Percentiles rank a stretch among this genome's conserved stretches.
Conservation (phyloP, 1,140 invertebrate species). For the Heliconius melpomene region DNA sequence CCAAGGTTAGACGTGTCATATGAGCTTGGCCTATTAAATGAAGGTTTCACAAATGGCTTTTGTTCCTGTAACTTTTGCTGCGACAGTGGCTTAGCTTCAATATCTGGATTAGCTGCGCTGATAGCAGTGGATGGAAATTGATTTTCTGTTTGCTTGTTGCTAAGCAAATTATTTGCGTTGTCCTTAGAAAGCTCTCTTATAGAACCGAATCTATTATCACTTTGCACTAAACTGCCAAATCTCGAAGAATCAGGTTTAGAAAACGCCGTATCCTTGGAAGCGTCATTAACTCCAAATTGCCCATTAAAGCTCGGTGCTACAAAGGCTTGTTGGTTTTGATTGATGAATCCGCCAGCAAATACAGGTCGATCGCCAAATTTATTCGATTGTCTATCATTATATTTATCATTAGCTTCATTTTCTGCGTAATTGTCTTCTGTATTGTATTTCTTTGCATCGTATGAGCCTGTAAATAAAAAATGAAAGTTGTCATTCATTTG, state of each 20-base stretch:
- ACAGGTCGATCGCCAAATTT: constrained; percentile 52
- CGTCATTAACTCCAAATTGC: constrained; percentile 34
- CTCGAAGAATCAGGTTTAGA: constrained; percentile 8
- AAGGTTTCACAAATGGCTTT: constrained; percentile 27
- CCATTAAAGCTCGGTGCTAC: constrained; percentile 38
- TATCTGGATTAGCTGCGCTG: not conserved
- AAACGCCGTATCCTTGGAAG: constrained; percentile 14
- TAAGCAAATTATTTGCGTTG: not conserved
- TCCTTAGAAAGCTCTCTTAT: constrained; percentile 41
- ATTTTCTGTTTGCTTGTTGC: not conserved
- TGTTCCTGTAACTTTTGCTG: constrained; percentile 46
- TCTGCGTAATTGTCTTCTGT: constrained; percentile 62
- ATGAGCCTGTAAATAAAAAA: constrained; percentile 78
- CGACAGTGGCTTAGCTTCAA: constrained; percentile 34
- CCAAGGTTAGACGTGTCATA: constrained; percentile 23
- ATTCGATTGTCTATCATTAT: constrained; percentile 51
- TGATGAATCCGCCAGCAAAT: constrained; percentile 51
- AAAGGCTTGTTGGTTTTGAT: constrained; percentile 55
- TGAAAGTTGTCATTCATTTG: constrained; percentile 72
- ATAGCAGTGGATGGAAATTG: not conserved
- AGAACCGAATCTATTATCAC: constrained; percentile 28
- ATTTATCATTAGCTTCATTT: constrained; percentile 47
- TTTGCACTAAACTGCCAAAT: constrained; percentile 27
- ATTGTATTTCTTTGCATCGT: constrained; percentile 74
- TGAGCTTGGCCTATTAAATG: constrained; percentile 32